Percentiles rank a stretch among this genome's conserved stretches.
Conservation (phyloP, 2,113 vertebrate genomes). For the Dolichotis patagonum region DNA sequence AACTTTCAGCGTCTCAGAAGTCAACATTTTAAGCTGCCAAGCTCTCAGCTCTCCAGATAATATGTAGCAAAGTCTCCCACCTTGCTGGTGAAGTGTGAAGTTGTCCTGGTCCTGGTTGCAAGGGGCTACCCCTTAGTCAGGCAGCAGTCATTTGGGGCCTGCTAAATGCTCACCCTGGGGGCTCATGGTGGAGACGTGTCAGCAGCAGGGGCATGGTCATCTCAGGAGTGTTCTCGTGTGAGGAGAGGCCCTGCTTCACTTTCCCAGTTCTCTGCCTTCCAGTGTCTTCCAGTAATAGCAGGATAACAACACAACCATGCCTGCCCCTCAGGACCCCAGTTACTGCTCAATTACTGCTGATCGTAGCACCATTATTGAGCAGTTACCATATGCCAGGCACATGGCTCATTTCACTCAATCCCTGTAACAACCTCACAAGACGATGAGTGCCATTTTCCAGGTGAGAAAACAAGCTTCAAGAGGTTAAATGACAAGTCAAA, state of each 20-base stretch:
- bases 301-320: neutral
- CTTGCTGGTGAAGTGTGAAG: neutral
- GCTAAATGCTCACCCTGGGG: neutral
- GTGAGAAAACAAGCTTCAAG: constrained; percentile 11
- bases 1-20: neutral
- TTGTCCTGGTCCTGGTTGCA: neutral
- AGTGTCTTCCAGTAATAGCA: neutral
- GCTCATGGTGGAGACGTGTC: neutral
- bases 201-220: neutral
- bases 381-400: neutral
- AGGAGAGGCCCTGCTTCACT: neutral
- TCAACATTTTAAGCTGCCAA: neutral
- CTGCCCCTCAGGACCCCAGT: neutral
- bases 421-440: neutral
- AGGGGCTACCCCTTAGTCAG: neutral
- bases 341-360: neutral
- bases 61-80: neutral
- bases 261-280: neutral
- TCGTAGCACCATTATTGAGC: neutral
- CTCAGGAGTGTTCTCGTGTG: neutral
- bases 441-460: neutral
- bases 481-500: neutral
- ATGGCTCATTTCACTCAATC: neutral
- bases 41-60: neutral
- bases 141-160: neutral